Evolutionary conservation across 2,888 invertebrate species (phyloP), one percentile per base, ranked within the genome.

Genomic region (Lithophane leautieri): DNA sequence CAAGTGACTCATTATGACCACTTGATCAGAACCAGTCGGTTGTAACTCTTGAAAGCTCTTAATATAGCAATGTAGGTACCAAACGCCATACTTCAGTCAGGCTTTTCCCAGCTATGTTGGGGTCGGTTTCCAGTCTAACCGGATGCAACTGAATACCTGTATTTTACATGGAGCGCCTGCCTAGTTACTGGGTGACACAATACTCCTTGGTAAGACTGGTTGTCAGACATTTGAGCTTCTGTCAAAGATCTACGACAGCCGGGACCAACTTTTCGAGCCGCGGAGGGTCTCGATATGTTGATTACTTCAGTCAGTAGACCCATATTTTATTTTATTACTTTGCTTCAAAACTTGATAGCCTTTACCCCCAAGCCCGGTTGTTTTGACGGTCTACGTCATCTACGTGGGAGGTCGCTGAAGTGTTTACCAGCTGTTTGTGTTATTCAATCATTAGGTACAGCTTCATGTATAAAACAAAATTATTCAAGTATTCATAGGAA

Each of bases 381-480:
- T 50, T 34, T 40, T 74, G 44, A 52, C 19, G 6, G 2, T 8
- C 16, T 60, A 6, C 50, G 34, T 52, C 42, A 60, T 44, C 34
- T 19, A 14, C 63, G 71, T 79, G 58, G 63, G 58, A 28, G 63
- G 44, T 34, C 44, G 4, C 2, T 54, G 19, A n/a, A 40, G 34
- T 78, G 71, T 78, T 78, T 65, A 65, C 52, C 44, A 78, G 40
- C 28, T 54, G 16, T 4, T 62, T 73, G 47, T 47, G 16, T 79
- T 66, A 42, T 65, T 71, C 25, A 44, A 40, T 42, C 50, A 67
- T 16, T 34, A 56, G 4, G 0, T 54, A 22, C 28, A 66, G 47
- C 73, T 47, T 28, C 40, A n/a, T 42, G 12, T 25, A 25, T 22
- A 62, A 28, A 65, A 58, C 14, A 58, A 22, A 25, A 60, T 9